Percentiles rank a stretch among this genome's conserved stretches.
These are phyloP conservation scores for Prinia subflava DNA, from an alignment of 2,113 vertebrate species.

Conservation along the genomic window DNA sequence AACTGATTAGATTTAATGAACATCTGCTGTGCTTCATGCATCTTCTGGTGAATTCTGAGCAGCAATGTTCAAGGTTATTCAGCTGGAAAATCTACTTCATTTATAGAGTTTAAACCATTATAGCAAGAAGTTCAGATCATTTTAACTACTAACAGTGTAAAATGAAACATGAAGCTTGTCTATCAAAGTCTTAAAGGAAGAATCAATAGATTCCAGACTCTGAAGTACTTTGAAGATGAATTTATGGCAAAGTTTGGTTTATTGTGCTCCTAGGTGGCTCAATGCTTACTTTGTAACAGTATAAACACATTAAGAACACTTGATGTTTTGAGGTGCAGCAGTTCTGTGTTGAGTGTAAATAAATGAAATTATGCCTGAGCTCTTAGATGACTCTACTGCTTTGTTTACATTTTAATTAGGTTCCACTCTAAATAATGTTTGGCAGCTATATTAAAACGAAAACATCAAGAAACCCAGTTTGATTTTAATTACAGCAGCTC, in stretches of 20 bases:
- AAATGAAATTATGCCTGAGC: background rate
- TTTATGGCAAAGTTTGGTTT: background rate
- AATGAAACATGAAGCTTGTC: background rate
- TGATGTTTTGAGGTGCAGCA: background rate
- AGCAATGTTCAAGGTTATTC: slow-evolving; percentile 29
- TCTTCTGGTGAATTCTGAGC: background rate
- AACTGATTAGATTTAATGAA: slow-evolving; percentile 42
- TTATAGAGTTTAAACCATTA: slow-evolving; percentile 42
- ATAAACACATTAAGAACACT: background rate
- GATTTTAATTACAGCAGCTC: background rate
- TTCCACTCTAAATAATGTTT: background rate
- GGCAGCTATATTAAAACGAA: background rate
- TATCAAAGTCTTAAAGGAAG: background rate
- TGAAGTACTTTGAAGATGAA: background rate
- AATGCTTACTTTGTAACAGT: background rate
- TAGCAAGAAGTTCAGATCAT: background rate
- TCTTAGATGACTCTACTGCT: background rate
- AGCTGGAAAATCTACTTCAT: slow-evolving; percentile 50
- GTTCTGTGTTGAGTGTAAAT: background rate
- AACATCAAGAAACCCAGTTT: background rate
- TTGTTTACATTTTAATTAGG: background rate
- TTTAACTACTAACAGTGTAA: background rate
- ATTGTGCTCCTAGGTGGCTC: background rate
- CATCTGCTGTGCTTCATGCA: slow-evolving; percentile 22
- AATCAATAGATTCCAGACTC: background rate